Evolutionary conservation across 2,113 vertebrate genomes (phyloP), one percentile per base, ranked within the genome.

Genomic region (Chrysochloris asiatica): DNA sequence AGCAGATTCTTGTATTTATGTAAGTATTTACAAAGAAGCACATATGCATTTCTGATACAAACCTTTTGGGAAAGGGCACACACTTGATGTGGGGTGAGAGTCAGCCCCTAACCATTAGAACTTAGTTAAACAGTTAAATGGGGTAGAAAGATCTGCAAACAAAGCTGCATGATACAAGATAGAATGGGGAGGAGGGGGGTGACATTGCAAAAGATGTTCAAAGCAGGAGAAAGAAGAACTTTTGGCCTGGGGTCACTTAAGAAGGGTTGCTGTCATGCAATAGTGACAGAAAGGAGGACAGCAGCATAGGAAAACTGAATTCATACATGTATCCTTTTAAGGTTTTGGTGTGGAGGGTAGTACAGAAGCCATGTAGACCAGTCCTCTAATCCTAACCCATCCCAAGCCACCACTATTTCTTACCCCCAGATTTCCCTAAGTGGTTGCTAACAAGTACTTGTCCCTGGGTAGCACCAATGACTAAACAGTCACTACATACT

Each of bases 131-230:
- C 1, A 41, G 14, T 38, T 30, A 2, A 16, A 45, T 33, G 43
- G 6, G 6, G n/a, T 48, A 43, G 43, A 69, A 71, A 81, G 71
- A 41, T 11, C 21, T 2, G 2, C 11, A 36, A 47, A 33, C 17
- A 26, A 16, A 33, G 14, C 28, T 79, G 28, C 1, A 2, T 0
- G 0, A 13, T 16, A 0, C 1, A 14, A 61, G 38, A 16, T 33
- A 78, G 16, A 71, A 36, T 28, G 3, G 24, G 45, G 6, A 33
- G 19, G 54, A 56, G 54, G 54, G 54, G 54, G 54, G 17, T 56
- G 45, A 22, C 36, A 30, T 24, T 43, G 4, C 22, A 43, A 33
- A 45, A 1, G 21, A 5, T 26, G 6, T 54, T 50, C 30, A 67
- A n/a, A 41, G 4, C 9, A 41, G 76, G 5, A 59, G 33, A 41